Conservation (phyloP, 2,113 vertebrate species). For the Dunckerocampus dactyliophorus region DNA sequence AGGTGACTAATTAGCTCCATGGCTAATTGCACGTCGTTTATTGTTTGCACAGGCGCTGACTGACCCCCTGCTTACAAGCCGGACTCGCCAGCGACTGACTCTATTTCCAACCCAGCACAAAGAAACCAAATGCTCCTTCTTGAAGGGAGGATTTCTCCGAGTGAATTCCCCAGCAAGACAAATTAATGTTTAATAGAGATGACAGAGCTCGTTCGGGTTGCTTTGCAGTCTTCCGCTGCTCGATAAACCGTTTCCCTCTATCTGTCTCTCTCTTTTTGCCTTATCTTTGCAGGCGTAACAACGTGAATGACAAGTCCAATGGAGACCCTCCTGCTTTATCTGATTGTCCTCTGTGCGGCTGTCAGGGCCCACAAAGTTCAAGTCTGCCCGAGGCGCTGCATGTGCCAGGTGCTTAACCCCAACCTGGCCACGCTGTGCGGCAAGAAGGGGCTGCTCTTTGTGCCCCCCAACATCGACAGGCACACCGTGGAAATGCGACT, state of each 20-base stretch:
- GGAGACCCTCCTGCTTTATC: constrained; percentile 93
- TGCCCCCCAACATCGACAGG: constrained; percentile 95
- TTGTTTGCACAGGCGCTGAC: constrained; percentile 41
- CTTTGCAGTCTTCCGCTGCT: constrained; percentile 9
- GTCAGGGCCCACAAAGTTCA: constrained; percentile 94
- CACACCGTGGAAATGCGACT: constrained; percentile 94
- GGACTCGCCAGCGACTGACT: constrained; percentile 23
- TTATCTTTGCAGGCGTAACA: constrained; percentile 75
- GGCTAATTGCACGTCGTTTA: constrained; percentile 48
- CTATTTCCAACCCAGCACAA: constrained; percentile 36
- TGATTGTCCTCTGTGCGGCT: constrained; percentile 85
- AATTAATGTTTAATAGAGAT: constrained; percentile 21
- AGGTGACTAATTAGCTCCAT: constrained; percentile 52
- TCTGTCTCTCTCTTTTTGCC: constrained; percentile 27
- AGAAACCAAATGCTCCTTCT: constrained; percentile 18
- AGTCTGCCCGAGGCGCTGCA: constrained; percentile 95
- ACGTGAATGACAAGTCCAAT: constrained; percentile 79
- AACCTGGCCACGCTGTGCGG: constrained; percentile 96
- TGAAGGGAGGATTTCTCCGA: constrained; percentile 17
- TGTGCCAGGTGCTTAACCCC: constrained; percentile 95
- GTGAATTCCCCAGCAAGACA: constrained; percentile 21
- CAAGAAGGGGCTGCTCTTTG: constrained; percentile 97
- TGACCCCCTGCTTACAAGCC: constrained; percentile 28
- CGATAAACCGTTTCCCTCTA: constrained; percentile 15
- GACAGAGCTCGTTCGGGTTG: constrained; percentile 6